These are phyloP conservation scores for Cettia cetti DNA, from an alignment of 2,113 vertebrate species.

Conservation along the genomic window DNA sequence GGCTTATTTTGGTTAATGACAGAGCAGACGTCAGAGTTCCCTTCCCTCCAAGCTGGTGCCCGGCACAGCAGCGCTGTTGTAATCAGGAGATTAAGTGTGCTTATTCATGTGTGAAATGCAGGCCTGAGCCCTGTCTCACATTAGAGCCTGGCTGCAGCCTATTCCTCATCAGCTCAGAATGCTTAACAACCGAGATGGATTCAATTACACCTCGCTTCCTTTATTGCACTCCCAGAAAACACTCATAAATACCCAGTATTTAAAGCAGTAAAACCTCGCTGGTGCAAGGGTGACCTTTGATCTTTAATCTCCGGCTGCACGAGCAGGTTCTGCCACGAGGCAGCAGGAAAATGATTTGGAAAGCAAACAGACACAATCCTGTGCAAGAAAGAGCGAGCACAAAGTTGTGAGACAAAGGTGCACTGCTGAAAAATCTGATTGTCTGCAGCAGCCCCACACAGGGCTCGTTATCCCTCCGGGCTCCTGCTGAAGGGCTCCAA, in stretches of 20 bases:
- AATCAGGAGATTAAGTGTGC: slow-evolving; percentile 76
- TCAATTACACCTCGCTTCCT: slow-evolving; percentile 66
- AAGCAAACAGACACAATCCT: not conserved
- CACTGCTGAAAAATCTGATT: fast-evolving
- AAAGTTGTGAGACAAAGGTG: fast-evolving
- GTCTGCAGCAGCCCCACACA: fast-evolving
- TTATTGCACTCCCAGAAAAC: not conserved
- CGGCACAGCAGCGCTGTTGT: slow-evolving; percentile 66
- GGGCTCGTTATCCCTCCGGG: not conserved
- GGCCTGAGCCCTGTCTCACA: slow-evolving; percentile 76
- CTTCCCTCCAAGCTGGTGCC: not conserved
- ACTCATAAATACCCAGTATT: slow-evolving; percentile 44
- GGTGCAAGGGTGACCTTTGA: slow-evolving; percentile 16
- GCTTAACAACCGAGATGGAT: slow-evolving; percentile 62
- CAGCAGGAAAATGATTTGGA: not conserved
- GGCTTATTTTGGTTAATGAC: slow-evolving; percentile 40
- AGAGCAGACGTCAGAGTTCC: slow-evolving; percentile 18
- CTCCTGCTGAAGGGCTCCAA: not conserved
- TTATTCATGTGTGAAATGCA: slow-evolving; percentile 80
- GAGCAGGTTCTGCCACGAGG: not conserved
- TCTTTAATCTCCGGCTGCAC: slow-evolving; percentile 3
- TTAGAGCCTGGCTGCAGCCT: slow-evolving; percentile 51
- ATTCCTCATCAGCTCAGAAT: slow-evolving; percentile 58
- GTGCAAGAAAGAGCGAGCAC: not conserved
- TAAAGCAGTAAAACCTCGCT: slow-evolving; percentile 23